Evolutionary conservation across 2,888 invertebrate species (phyloP).

Genomic region (Chloromyia formosa): DNA sequence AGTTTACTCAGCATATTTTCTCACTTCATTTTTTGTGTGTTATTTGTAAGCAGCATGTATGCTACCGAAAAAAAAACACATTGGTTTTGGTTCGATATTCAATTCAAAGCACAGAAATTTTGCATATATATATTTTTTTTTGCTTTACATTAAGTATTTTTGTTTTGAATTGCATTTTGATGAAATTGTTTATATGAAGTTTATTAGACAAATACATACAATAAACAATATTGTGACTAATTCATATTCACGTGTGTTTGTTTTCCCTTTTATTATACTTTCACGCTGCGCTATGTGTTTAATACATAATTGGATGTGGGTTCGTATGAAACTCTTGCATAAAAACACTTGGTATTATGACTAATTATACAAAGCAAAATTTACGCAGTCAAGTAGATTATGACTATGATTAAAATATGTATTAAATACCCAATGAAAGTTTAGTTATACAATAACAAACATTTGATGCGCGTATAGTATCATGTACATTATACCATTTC

Average conservation of each 20-base stretch:
- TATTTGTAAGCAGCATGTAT: conserved; percentile 17
- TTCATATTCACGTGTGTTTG: conserved; percentile 21
- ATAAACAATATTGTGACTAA: conserved; percentile 33
- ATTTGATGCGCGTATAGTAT: conserved; percentile 24
- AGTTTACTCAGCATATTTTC: conserved; percentile 22
- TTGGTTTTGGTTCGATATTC: conserved; percentile 25
- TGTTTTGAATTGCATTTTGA: conserved; percentile 14
- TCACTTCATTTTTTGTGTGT: conserved; percentile 30
- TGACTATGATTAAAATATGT: conserved; percentile 51
- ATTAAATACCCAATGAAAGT: background rate
- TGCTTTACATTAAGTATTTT: conserved; percentile 1
- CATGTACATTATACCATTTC: conserved; percentile 42
- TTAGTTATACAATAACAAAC: conserved; percentile 20
- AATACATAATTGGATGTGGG: conserved; percentile 40
- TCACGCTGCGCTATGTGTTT: conserved; percentile 45
- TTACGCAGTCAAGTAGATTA: conserved; percentile 53
- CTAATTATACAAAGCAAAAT: conserved; percentile 49
- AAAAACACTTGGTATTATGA: conserved; percentile 16
- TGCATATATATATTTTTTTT: conserved; percentile 5
- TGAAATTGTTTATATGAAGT: conserved; percentile 1
- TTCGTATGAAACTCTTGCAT: conserved; percentile 32
- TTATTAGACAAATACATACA: conserved; percentile 11
- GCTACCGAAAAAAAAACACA: background rate
- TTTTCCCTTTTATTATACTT: conserved; percentile 39
- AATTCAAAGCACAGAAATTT: no score